Base-by-base conservation (phyloP, 2,888 invertebrate genomes). In the Hirtodrosophila cameraria region DNA sequence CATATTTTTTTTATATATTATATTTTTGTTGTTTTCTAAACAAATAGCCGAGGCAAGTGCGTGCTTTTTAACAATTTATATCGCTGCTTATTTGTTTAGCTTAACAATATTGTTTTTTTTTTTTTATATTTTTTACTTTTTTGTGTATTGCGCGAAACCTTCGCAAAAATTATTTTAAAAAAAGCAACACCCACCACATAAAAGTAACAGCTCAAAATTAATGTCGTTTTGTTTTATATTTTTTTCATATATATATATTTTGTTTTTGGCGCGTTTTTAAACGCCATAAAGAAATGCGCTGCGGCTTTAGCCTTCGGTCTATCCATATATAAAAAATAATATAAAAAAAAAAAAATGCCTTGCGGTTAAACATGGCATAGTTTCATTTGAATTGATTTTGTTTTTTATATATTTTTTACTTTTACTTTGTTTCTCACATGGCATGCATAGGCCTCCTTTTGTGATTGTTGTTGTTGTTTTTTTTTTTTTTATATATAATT, bases 311-410 rank as follows among this genome's bases (percentile, higher is more conserved):
- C 85, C 80, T 84, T 84, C 78, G 33, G 20, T 30, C 36, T 3
- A 42, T n/a, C 3, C 16, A 13, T 18, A 23, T 12, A 16, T 9
- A n/a, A 16, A 15, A n/a, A n/a, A n/a, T 18, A 30, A 8, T 20
- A 43, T 12, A 16, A 16, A 31, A 43, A 3, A 16, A 23, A 43
- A 27, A 53, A 62, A 55, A 53, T 67, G 77, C 65, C 82, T 73
- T 78, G 82, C 75, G 79, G 78, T 61, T 73, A 43, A 45, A 62
- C 57, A 55, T 77, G 84, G 71, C 79, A 81, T 63, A 74, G 71
- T 80, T 80, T 71, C 50, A 46, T 35, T 41, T 23, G 18, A 35
- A 11, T 46, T 27, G 2, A 13, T 41, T 49, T 23, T 2, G 2
- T 23, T 2, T 23, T 43, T 27, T 42, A 8, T 49, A 15, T 23